Evolutionary conservation across 2,888 invertebrate species (phyloP).

Genomic region (Siphonodentalium dalli): DNA sequence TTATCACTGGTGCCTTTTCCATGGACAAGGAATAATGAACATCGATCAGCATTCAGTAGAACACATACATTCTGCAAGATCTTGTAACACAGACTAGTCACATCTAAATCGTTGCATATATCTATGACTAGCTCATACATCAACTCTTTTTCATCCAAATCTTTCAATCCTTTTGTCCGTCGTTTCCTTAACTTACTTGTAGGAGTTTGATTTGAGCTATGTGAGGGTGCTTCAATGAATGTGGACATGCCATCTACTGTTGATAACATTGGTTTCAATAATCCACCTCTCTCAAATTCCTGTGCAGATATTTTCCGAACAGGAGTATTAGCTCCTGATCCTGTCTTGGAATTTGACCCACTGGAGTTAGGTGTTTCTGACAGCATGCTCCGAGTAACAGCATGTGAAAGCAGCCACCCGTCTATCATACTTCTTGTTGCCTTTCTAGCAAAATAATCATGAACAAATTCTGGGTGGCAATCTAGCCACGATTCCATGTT

Average conservation of each 20-base stretch:
- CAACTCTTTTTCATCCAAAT: constrained; percentile 61
- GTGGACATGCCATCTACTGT: constrained; percentile 90
- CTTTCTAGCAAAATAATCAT: constrained; percentile 91
- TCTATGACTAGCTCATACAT: constrained; percentile 64
- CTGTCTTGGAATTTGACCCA: constrained; percentile 53
- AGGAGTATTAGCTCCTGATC: constrained; percentile 89
- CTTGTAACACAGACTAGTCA: constrained; percentile 62
- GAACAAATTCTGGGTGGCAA: constrained; percentile 93
- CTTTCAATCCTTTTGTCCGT: constrained; percentile 69
- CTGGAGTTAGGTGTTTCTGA: constrained; percentile 47
- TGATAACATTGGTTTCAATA: constrained; percentile 90
- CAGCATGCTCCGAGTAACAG: constrained; percentile 46
- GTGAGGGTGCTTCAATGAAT: constrained; percentile 72
- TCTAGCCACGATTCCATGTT: constrained; percentile 92
- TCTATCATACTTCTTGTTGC: constrained; percentile 92
- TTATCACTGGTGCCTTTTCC: constrained; percentile 69
- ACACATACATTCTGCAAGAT: constrained; percentile 63
- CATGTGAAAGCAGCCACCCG: constrained; percentile 79
- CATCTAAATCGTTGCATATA: constrained; percentile 63
- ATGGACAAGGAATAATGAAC: constrained; percentile 64
- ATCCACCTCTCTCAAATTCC: constrained; percentile 91
- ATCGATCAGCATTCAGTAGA: constrained; percentile 61
- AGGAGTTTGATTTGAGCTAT: constrained; percentile 16
- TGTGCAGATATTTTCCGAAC: constrained; percentile 93
- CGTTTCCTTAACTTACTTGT: constrained; percentile 67